These are phyloP conservation scores for Calcarius lapponicus DNA, from an alignment of 2,797 vertebrate species.

Conservation along the genomic window DNA sequence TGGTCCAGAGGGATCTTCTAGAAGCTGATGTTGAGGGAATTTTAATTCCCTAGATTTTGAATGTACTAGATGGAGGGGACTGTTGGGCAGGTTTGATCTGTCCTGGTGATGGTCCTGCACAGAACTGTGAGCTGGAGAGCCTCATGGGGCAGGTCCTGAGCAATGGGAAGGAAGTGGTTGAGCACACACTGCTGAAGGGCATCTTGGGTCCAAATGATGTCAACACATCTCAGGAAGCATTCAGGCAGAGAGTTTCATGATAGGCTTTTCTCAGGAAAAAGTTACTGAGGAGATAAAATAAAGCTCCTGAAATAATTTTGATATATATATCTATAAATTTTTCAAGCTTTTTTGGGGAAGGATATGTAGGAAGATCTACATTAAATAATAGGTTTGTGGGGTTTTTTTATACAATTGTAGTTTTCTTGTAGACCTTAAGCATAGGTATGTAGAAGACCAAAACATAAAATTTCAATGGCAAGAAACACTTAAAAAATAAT, in stretches of 20 bases:
- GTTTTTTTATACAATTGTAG: not conserved
- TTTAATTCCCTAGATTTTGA: not conserved
- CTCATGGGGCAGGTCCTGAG: not conserved
- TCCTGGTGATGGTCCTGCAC: not conserved
- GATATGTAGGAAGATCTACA: not conserved
- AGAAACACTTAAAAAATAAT: not conserved
- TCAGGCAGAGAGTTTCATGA: not conserved
- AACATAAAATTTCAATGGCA: not conserved
- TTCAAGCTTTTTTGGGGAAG: not conserved
- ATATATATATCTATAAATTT: not conserved
- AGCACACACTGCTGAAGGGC: not conserved
- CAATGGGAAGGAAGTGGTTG: not conserved
- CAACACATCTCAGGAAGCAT: not conserved
- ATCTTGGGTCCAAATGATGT: not conserved
- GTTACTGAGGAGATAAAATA: not conserved
- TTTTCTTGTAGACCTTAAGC: not conserved
- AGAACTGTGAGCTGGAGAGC: not conserved
- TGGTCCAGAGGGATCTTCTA: not conserved
- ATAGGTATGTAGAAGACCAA: not conserved
- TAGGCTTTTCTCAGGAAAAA: not conserved
- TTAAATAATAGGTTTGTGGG: not conserved
- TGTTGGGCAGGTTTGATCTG: not conserved
- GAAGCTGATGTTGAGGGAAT: not conserved
- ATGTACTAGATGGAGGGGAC: not conserved
- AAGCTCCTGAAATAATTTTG: not conserved